A percentile compares a stretch with the other conserved stretches of the same genome.
These are phyloP conservation scores for Drosophila sordidula DNA, from an alignment of 2,888 invertebrate species.

Conservation along the genomic window DNA sequence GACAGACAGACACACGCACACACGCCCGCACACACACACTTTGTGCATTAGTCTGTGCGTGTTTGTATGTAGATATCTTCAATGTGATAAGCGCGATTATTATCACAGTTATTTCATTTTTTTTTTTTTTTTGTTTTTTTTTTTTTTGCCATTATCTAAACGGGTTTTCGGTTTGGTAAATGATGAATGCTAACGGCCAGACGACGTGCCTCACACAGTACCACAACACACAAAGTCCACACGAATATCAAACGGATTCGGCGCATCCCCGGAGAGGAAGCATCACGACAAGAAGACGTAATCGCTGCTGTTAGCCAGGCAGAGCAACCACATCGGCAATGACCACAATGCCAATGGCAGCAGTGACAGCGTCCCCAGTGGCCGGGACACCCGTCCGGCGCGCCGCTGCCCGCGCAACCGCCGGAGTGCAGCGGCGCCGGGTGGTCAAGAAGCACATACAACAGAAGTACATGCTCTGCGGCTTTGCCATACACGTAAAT, in stretches of 20 bases:
- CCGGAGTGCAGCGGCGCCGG: conserved; percentile 83
- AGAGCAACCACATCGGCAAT: conserved; percentile 1
- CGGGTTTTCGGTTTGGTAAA: conserved; percentile 66
- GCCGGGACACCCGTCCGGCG: conserved; percentile 57
- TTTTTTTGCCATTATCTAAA: conserved; percentile 72
- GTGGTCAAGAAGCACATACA: conserved; percentile 85
- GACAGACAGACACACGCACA: conserved; percentile 3
- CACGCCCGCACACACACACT: conserved; percentile 2
- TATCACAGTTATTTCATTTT: conserved; percentile 54
- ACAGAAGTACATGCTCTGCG: conserved; percentile 85
- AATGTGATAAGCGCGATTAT: conserved; percentile 75
- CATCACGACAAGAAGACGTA: conserved; percentile 10
- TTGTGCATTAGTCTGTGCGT: conserved; percentile 39
- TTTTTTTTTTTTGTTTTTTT: conserved; percentile 31
- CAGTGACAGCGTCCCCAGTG: conserved; percentile 18
- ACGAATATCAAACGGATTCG: conserved; percentile 45
- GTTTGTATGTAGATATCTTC: conserved; percentile 62
- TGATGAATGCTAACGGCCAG: conserved; percentile 73
- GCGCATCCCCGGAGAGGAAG: conserved; percentile 26
- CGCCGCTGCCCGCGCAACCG: conserved; percentile 81
- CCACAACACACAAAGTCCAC: conserved; percentile 46
- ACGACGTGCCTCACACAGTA: conserved; percentile 58
- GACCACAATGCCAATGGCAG: conserved; percentile 42
- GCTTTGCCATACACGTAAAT: conserved; percentile 85
- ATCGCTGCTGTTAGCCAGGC: conserved; percentile 1